phyloP scores from a whole-genome alignment of 2,113 vertebrate species.

The Vulpes vulpes region DNA sequence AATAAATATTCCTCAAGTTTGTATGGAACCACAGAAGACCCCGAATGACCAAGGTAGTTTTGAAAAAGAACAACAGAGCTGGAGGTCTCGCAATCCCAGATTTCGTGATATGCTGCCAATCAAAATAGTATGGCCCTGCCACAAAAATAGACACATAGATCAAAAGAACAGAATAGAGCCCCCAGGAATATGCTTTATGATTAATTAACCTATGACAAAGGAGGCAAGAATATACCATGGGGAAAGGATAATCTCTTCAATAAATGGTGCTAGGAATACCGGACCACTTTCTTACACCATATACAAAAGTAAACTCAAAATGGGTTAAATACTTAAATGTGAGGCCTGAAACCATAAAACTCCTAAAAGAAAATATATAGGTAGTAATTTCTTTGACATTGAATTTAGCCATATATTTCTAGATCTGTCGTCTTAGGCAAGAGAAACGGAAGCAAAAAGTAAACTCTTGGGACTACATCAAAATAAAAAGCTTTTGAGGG shows the following conservation, averaged over 20 bases:
- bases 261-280: not conserved
- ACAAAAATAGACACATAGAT: not conserved
- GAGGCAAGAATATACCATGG: not conserved
- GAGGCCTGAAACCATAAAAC: not conserved
- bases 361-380: not conserved
- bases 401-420: not conserved
- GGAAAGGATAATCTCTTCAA: not conserved
- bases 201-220: not conserved
- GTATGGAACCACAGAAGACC: not conserved
- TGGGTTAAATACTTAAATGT: not conserved
- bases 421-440: not conserved
- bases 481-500: not conserved
- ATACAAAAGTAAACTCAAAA: not conserved
- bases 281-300: not conserved
- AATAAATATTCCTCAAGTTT: not conserved
- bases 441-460: not conserved
- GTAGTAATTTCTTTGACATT: not conserved
- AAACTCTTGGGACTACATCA: not conserved
- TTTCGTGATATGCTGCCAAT: too few species aligned
- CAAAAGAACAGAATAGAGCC: not conserved
- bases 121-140: not conserved
- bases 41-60: not conserved
- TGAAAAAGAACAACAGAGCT: not conserved
- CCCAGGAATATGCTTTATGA: not conserved
- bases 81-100: not conserved